Evolutionary conservation across 1,140 invertebrate genomes (phyloP).

Genomic region (Brachionus plicatilis): DNA sequence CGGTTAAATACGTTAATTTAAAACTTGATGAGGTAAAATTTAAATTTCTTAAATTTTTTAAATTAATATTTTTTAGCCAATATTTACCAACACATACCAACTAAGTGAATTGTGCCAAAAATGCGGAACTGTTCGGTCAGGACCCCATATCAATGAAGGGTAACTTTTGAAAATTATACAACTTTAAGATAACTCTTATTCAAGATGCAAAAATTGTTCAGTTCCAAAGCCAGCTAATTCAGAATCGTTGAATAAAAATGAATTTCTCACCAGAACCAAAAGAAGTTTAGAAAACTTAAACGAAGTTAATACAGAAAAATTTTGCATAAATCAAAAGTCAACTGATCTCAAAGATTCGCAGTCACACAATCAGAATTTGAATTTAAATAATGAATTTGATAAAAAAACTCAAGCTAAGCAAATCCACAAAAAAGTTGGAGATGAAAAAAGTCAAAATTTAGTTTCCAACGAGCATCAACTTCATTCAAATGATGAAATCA

Average conservation of each 20-base stretch:
- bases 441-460: background rate
- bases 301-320: background rate
- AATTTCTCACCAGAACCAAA: background rate
- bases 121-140: background rate
- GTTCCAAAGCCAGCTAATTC: background rate
- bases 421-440: too few species aligned
- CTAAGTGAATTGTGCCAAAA: background rate
- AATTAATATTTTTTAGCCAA: background rate
- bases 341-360: too few species aligned
- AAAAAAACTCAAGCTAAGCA: too few species aligned
- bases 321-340: background rate
- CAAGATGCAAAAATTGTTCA: conserved; percentile 9
- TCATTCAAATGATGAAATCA: background rate
- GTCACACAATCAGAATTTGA: too few species aligned
- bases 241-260: background rate
- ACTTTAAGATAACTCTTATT: background rate
- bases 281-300: background rate
- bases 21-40: background rate
- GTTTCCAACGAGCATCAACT: background rate
- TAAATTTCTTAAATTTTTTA: background rate
- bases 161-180: background rate
- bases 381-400: too few species aligned
- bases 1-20: background rate
- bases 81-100: conserved; percentile 2
- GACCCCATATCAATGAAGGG: background rate